phyloP scores from a whole-genome alignment of 1,140 invertebrate genomes.

The Pseudobourletiella spinata region DNA sequence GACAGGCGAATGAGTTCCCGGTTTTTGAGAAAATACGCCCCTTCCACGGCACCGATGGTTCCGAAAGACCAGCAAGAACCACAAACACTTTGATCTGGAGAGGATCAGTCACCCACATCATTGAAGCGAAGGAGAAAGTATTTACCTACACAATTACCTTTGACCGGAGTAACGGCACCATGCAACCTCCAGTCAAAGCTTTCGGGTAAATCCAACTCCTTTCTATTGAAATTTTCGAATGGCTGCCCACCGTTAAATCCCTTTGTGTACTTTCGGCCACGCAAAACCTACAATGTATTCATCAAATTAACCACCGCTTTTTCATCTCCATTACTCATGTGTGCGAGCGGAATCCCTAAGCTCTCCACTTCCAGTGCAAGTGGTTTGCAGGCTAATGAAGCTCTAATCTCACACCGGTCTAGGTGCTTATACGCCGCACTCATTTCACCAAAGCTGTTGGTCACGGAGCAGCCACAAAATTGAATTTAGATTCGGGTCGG shows the following conservation, averaged over 20 bases:
- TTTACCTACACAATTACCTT: constrained; percentile 50
- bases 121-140: neutral
- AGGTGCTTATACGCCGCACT: too few relatives aligned
- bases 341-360: too few relatives aligned
- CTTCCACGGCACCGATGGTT: constrained; percentile 85
- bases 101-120: constrained; percentile 6
- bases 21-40: constrained; percentile 76
- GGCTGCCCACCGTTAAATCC: constrained; percentile 63
- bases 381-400: too few relatives aligned
- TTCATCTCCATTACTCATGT: too few relatives aligned
- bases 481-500: too few relatives aligned
- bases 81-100: constrained; percentile 83
- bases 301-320: too few relatives aligned
- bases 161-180: constrained; percentile 88
- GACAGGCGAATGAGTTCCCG: constrained; percentile 71
- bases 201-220: constrained; percentile 50
- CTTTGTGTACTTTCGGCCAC: constrained; percentile 58
- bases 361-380: too few relatives aligned
- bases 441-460: too few relatives aligned
- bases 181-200: constrained; percentile 80
- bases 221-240: constrained; percentile 58
- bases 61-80: constrained; percentile 96
- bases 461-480: too few relatives aligned
- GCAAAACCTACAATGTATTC: constrained; percentile 51
- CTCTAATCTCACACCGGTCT: too few relatives aligned